Percentiles rank a stretch among this genome's conserved stretches.
Conservation (phyloP, 2,888 invertebrate species). For the Nycteola revayana region DNA sequence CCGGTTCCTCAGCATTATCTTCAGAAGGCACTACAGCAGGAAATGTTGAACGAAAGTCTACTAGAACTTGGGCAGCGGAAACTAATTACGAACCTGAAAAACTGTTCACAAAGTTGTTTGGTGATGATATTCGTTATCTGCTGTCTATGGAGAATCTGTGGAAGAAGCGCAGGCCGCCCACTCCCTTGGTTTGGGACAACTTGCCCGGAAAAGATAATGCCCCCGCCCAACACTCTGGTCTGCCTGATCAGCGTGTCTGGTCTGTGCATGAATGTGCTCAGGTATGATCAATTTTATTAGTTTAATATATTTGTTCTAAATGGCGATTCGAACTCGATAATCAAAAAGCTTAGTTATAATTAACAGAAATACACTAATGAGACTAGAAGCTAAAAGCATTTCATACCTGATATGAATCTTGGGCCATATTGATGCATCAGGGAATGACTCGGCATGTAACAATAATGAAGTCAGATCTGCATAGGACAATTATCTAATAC, state of each 20-base stretch:
- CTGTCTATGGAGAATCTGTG: constrained; percentile 97
- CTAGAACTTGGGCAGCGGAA: constrained; percentile 94
- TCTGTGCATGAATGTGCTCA: constrained; percentile 87
- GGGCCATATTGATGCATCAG: no score
- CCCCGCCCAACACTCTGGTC: constrained; percentile 67
- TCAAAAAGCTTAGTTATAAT: no score
- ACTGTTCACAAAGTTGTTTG: constrained; percentile 95
- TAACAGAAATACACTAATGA: no score
- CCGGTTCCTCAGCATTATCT: constrained; percentile 82
- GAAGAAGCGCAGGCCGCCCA: constrained; percentile 94
- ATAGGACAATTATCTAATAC: no score
- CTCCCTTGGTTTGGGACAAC: constrained; percentile 87
- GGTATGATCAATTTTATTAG: constrained; percentile 36
- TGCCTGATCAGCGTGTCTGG: constrained; percentile 91
- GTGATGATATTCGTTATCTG: constrained; percentile 96
- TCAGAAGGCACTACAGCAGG: constrained; percentile 71
- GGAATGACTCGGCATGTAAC: no score
- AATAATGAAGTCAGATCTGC: no score
- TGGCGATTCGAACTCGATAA: no score
- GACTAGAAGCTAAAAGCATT: no score
- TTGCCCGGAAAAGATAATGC: constrained; percentile 81
- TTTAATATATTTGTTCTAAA: not conserved
- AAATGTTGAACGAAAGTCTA: constrained; percentile 85
- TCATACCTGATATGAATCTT: no score
- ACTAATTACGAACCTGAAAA: constrained; percentile 91